Evolutionary conservation across 2,113 vertebrate genomes (phyloP), one percentile per base, ranked within the genome.

Genomic region (Callipepla squamata): DNA sequence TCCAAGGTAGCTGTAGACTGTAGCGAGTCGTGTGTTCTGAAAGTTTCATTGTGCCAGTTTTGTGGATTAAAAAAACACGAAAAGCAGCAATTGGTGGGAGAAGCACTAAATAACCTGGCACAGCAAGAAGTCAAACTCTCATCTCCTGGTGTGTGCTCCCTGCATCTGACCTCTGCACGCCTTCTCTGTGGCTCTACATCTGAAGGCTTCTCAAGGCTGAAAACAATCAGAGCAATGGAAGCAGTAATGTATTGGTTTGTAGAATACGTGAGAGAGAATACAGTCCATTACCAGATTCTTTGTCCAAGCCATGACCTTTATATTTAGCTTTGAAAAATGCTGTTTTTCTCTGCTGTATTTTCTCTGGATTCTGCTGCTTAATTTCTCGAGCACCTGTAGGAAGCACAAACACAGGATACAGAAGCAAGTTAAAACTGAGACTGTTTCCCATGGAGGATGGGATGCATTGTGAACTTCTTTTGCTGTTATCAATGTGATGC

Each of bases 11-110:
- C 40, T 40, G 40, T 40, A 40, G 48, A 22, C 7, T 2, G 10
- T 17, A 68, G 13, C 14, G 15, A 34, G 28, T 28, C 38, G 13
- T 10, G 17, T 32, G 16, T 53, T 79, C 78, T 65, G 73, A 57
- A 85, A 36, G 50, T 6, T 23, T 59, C 22, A 0, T 4, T 38
- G 32, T 36, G 17, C 28, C 1, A 1, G 38, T 55, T 57, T 73
- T 48, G 14, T 13, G 26, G 36, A 6, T 58, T 58, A 55, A 26
- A 44, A 34, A 53, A 48, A 22, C 55, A 57, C 30, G 15, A 57
- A 21, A 58, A 58, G n/a, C 32, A n/a, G 13, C 30, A n/a, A 18
- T n/a, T 58, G 55, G 47, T 7, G 30, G 50, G 42, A 83, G 48
- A 45, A 82, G 20, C 8, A 0, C 2, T 19, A 25, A 74, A 63